A percentile compares a stretch with the other conserved stretches of the same genome.
phyloP scores from a whole-genome alignment of 2,888 invertebrate species.

The Anagyrus pseudococci region DNA sequence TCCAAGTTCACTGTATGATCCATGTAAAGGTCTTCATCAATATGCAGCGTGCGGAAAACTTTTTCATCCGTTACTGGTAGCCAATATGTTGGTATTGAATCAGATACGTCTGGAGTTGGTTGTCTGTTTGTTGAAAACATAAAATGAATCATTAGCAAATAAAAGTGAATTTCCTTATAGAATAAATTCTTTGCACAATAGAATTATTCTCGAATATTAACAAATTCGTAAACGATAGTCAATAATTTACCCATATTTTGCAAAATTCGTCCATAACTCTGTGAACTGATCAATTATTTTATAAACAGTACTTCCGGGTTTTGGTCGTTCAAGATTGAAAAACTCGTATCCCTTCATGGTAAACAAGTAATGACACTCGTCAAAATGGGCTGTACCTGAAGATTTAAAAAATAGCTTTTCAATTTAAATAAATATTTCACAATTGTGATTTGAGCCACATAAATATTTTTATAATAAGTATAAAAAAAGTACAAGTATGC shows the following conservation, averaged over 20 bases:
- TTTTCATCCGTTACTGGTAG: constrained; percentile 43
- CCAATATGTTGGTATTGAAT: constrained; percentile 47
- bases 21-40: constrained; percentile 45
- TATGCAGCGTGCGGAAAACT: constrained; percentile 45
- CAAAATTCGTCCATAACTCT: constrained; percentile 57
- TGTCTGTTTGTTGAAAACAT: no score
- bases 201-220: not conserved
- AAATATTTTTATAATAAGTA: not conserved
- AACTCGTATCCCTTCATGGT: constrained; percentile 37
- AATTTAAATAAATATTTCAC: not conserved
- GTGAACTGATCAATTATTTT: constrained; percentile 48
- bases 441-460: not conserved
- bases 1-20: constrained; percentile 36
- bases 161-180: not conserved
- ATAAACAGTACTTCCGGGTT: constrained; percentile 37
- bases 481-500: no score
- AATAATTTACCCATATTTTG: constrained; percentile 53
- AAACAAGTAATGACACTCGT: constrained; percentile 52
- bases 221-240: not conserved
- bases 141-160: not conserved
- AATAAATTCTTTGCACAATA: not conserved
- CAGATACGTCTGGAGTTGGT: constrained; percentile 47
- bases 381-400: constrained; percentile 45
- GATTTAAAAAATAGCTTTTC: constrained; percentile 2
- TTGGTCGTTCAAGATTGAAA: constrained; percentile 35